Base-by-base conservation (phyloP, 2,797 vertebrate genomes). In the Pempheris klunzingeri region DNA sequence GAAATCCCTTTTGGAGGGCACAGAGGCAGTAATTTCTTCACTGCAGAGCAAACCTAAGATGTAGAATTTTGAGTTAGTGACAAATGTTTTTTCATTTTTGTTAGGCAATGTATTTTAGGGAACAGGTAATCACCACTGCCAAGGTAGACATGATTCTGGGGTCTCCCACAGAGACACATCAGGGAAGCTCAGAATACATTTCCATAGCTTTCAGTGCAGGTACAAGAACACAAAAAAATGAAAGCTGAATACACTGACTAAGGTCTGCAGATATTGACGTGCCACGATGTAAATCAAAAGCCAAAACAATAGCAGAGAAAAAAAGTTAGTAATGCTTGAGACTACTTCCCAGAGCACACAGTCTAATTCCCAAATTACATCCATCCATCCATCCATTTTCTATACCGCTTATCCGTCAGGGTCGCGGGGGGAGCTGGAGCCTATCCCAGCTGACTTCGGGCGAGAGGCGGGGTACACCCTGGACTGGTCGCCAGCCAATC, bases 271-370 rank as follows among this genome's bases (percentile, higher is more conserved):
- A n/a, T n/a, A n/a, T n/a, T n/a, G n/a, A n/a, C n/a, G n/a, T n/a
- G n/a, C n/a, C 41, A 26, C 30, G 11, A 30, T 28, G 28, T 72
- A 54, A 73, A 66, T 53, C 18, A n/a, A 4, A 66, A 41, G 49
- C 44, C n/a, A n/a, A n/a, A n/a, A n/a, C n/a, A n/a, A n/a, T n/a
- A n/a, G n/a, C n/a, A n/a, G n/a, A n/a, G n/a, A n/a, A n/a, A n/a
- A n/a, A n/a, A n/a, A n/a, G n/a, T n/a, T n/a, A n/a, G n/a, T n/a
- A n/a, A n/a, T n/a, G n/a, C n/a, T n/a, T n/a, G n/a, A n/a, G n/a
- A n/a, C n/a, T n/a, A n/a, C n/a, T n/a, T n/a, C n/a, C n/a, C n/a
- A n/a, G n/a, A n/a, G n/a, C n/a, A n/a, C n/a, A n/a, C n/a, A n/a
- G n/a, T n/a, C n/a, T n/a, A n/a, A n/a, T n/a, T n/a, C n/a, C n/a